A percentile compares a stretch with the other conserved stretches of the same genome.
phyloP scores from a whole-genome alignment of 2,113 vertebrate genomes.

The Urocolius indicus region DNA sequence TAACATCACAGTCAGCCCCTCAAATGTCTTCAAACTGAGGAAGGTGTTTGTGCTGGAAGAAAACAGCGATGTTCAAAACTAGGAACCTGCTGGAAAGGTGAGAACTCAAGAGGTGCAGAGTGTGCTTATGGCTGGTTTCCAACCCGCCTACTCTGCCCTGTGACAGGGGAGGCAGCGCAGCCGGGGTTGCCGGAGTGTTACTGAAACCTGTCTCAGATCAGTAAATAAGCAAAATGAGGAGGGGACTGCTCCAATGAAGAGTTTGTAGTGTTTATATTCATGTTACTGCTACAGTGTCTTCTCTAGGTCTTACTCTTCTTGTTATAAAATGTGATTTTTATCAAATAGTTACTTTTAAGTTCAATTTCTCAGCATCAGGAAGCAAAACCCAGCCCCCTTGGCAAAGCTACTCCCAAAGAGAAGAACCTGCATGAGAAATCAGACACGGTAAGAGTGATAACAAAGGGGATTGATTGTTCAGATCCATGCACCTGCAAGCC shows the following conservation, averaged over 20 bases:
- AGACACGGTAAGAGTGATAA: too few relatives aligned
- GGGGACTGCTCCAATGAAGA: neutral
- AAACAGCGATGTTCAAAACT: neutral
- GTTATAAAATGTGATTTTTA: too few relatives aligned
- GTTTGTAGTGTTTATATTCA: neutral
- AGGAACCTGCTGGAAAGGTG: neutral
- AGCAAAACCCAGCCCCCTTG: too few relatives aligned
- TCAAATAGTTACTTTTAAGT: too few relatives aligned
- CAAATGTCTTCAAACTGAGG: neutral
- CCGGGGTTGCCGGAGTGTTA: neutral
- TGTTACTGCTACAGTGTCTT: neutral
- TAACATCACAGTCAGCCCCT: neutral
- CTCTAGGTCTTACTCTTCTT: neutral
- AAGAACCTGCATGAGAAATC: too few relatives aligned
- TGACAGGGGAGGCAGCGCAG: neutral
- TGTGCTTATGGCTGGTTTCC: neutral
- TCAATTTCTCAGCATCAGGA: too few relatives aligned
- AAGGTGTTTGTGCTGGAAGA: too few relatives aligned
- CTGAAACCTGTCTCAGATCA: neutral
- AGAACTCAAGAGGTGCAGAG: neutral
- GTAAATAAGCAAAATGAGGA: neutral
- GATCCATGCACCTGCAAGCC: too few relatives aligned
- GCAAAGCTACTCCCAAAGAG: too few relatives aligned
- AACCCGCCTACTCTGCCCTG: neutral
- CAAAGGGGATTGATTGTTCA: too few relatives aligned